phyloP scores from a whole-genome alignment of 2,113 vertebrate genomes.

The Aphyosemion australe region DNA sequence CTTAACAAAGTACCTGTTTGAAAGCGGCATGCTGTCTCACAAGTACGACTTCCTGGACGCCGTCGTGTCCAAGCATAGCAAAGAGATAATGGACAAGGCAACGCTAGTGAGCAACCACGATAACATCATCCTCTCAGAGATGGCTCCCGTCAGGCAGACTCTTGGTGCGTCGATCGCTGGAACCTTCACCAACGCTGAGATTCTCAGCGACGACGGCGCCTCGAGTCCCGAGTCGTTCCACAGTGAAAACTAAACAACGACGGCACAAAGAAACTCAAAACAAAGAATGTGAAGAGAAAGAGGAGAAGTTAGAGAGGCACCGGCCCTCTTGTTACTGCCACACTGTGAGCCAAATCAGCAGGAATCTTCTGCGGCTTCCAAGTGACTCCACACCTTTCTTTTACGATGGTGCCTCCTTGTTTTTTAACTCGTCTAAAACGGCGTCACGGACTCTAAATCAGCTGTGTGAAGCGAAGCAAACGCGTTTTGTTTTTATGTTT shows the following conservation, averaged over 20 bases:
- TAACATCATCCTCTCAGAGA: constrained; percentile 92
- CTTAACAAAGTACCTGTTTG: constrained; percentile 92
- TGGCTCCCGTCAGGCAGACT: constrained; percentile 86
- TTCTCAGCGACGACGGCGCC: constrained; percentile 83
- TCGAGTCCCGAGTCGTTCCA: constrained; percentile 88
- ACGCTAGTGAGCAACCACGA: constrained; percentile 90
- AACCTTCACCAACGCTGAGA: constrained; percentile 90
- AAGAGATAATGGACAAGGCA: constrained; percentile 96
- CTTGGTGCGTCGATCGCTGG: constrained; percentile 83
- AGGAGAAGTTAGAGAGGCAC: constrained; percentile 41
- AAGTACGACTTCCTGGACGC: constrained; percentile 94
- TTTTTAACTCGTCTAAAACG: constrained; percentile 36
- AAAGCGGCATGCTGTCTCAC: constrained; percentile 90
- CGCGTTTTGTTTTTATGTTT: constrained; percentile 15
- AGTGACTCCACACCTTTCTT: constrained; percentile 56
- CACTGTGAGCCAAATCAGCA: constrained; percentile 47
- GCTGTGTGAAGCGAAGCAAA: constrained; percentile 9
- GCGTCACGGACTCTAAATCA: constrained; percentile 28
- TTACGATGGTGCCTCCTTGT: constrained; percentile 42
- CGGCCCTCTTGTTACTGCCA: constrained; percentile 57
- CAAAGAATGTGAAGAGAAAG: constrained; percentile 44
- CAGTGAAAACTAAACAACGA: constrained; percentile 74
- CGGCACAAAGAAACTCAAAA: constrained; percentile 44
- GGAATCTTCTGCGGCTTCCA: constrained; percentile 45
- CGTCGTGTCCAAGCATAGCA: constrained; percentile 92